These are phyloP conservation scores for Apotomis capreana DNA, from an alignment of 2,888 invertebrate species.

Conservation along the genomic window DNA sequence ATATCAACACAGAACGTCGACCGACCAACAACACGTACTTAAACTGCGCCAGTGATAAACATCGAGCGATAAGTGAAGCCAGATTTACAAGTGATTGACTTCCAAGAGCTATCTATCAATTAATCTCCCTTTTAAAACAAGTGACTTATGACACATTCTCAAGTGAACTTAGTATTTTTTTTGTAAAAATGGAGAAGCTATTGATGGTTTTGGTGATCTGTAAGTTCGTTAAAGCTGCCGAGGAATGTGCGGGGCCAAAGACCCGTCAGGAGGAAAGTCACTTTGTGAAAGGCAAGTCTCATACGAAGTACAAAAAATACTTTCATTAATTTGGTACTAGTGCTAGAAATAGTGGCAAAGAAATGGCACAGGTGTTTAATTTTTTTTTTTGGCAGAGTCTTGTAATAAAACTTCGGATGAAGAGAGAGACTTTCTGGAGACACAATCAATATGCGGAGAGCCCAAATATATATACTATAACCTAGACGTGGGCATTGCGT, in stretches of 20 bases:
- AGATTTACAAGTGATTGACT: slow-evolving; percentile 47
- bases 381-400: slow-evolving; percentile 54
- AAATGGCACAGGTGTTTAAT: too few species aligned
- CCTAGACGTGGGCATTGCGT: slow-evolving; percentile 58
- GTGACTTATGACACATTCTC: background rate
- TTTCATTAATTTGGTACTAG: too few species aligned
- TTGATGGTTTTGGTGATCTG: slow-evolving; percentile 64
- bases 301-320: too few species aligned
- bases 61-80: slow-evolving; percentile 49
- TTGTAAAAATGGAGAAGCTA: slow-evolving; percentile 63
- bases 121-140: slow-evolving; percentile 36
- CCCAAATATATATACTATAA: slow-evolving; percentile 73
- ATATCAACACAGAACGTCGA: slow-evolving; percentile 67
- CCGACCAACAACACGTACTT: slow-evolving; percentile 61
- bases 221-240: slow-evolving; percentile 61
- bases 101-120: too few species aligned
- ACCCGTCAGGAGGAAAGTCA: slow-evolving; percentile 11
- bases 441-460: slow-evolving; percentile 70
- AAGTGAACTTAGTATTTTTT: slow-evolving; percentile 19
- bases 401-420: slow-evolving; percentile 63
- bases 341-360: too few species aligned
- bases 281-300: slow-evolving; percentile 44
- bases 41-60: slow-evolving; percentile 43
- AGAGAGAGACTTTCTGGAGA: slow-evolving; percentile 64
- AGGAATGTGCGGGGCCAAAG: slow-evolving; percentile 49